These are phyloP conservation scores for Python bivittatus DNA, from an alignment of 2,113 vertebrate genomes.

Conservation along the genomic window DNA sequence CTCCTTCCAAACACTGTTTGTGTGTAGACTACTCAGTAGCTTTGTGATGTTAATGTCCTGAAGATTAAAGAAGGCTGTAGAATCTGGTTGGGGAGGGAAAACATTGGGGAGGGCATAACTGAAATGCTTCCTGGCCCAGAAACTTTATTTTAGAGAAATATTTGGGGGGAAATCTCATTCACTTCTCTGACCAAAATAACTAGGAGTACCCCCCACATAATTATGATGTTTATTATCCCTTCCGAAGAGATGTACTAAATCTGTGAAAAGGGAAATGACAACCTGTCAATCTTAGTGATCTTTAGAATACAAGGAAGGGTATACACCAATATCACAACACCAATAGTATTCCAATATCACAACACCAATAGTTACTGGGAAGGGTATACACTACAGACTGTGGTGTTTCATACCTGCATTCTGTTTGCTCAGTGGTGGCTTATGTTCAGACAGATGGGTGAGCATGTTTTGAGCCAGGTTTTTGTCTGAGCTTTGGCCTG, in stretches of 20 bases:
- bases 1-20: constrained; percentile 75
- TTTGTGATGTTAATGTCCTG: constrained; percentile 73
- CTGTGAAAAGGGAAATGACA: not conserved
- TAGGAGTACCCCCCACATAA: not conserved
- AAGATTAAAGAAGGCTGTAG: constrained; percentile 48
- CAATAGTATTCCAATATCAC: not conserved
- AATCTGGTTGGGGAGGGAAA: constrained; percentile 3
- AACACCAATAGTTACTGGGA: not conserved
- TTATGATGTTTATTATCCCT: not conserved
- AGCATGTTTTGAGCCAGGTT: constrained; percentile 80
- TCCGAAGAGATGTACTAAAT: not conserved
- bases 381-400: not conserved
- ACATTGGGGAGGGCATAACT: not conserved
- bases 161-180: not conserved
- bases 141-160: not conserved
- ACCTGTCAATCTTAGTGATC: not conserved
- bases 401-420: constrained; percentile 46
- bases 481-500: constrained; percentile 60
- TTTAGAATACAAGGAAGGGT: not conserved
- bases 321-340: not conserved
- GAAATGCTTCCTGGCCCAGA: not conserved
- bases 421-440: constrained; percentile 48
- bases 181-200: not conserved
- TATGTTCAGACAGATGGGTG: constrained; percentile 82
- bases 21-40: constrained; percentile 76